Evolutionary conservation across 2,888 invertebrate species (phyloP), one percentile per base, ranked within the genome.

Genomic region (Tachina grossa): DNA sequence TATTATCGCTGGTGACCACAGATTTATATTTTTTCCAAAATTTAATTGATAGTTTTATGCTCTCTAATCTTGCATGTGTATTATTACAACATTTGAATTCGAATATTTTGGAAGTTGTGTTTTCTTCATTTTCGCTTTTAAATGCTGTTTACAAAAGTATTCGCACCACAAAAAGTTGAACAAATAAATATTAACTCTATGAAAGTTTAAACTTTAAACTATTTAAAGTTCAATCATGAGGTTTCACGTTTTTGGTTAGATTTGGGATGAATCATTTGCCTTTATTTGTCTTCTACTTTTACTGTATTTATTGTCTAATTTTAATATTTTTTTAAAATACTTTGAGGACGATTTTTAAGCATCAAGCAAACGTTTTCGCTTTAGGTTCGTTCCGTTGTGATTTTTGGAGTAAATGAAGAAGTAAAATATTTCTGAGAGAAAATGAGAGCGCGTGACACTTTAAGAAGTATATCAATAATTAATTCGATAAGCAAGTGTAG

Each of bases 281-380:
- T 10, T 43, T 19, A 2, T 31, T 43, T 16, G 14, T 19, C 10
- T 47, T 65, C 39, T 13, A 39, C n/a, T 11, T 45, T 8, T 59
- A 9, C 41, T 65, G 14, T 43, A n/a, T 45, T 71, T 63, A 16
- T 71, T 76, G 9, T 55, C 10, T 14, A n/a, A n/a, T n/a, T n/a
- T n/a, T n/a, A n/a, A n/a, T n/a, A n/a, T n/a, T n/a, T n/a, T n/a
- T n/a, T n/a, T n/a, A n/a, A n/a, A 69, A 83, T 79, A 65, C 79
- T 71, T 65, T 84, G 63, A 75, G 69, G 84, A 71, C 65, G 43
- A n/a, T 63, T 78, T 68, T n/a, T 14, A 31, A 9, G n/a, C 16
- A 47, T 53, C 61, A 61, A 39, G 19, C 57, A 55, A 78, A 45
- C 16, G 69, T 51, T 53, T 41, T n/a, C 13, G n/a, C n/a, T 55